Conservation (phyloP, 1,140 invertebrate species). For the Lepidurus apus region DNA sequence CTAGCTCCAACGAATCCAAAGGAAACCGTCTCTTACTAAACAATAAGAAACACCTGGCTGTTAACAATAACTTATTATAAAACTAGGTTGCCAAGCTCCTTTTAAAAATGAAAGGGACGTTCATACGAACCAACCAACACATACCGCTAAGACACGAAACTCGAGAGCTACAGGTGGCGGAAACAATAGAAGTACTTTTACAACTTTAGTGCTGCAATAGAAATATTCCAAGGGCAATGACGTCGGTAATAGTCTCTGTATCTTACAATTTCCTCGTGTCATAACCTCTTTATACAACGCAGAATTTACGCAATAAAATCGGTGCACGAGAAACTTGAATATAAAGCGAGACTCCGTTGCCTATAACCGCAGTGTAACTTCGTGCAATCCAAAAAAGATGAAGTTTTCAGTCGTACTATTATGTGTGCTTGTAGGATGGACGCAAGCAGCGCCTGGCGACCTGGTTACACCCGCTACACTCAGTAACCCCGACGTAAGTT, state of each 20-base stretch:
- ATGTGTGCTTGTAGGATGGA: not conserved
- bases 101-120: too few species aligned
- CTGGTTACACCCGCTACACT: not conserved
- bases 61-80: too few species aligned
- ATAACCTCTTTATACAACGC: not conserved
- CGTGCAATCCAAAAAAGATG: constrained; percentile 16
- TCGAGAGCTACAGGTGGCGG: not conserved
- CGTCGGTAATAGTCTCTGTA: not conserved
- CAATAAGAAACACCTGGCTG: too few species aligned
- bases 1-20: too few species aligned
- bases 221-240: not conserved
- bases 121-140: not conserved
- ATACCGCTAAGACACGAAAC: not conserved
- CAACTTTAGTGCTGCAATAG: not conserved
- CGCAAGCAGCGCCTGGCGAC: not conserved
- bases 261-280: not conserved
- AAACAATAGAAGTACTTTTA: not conserved
- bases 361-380: not conserved
- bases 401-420: not conserved
- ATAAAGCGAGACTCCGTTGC: not conserved
- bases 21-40: too few species aligned
- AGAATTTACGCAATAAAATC: not conserved
- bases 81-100: too few species aligned
- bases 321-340: not conserved
- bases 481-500: not conserved